Base-by-base conservation (phyloP, 2,113 vertebrate genomes). In the Chloroceryle aenea region DNA sequence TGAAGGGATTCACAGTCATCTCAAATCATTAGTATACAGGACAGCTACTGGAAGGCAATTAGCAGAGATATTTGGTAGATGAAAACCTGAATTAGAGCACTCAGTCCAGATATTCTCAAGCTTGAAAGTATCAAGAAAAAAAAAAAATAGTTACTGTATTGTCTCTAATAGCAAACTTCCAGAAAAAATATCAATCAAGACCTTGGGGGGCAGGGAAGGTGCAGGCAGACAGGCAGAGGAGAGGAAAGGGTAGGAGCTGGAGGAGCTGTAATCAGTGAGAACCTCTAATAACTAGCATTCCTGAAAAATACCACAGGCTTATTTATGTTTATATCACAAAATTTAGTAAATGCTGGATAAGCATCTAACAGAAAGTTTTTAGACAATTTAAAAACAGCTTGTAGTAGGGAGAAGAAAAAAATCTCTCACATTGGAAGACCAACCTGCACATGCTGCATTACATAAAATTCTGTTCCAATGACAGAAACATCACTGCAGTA, bases 401-500 rank as follows among this genome's bases (percentile, higher is more conserved):
- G 36, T 47, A 75, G 32, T 14, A 64, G 42, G 14, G 38, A 56
- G 10, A 71, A 91, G 10, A 47, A 77, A 82, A 62, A 40, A 78
- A 20, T 8, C 11, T 76, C 23, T 75, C 22, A 48, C 19, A 20
- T 0, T 47, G 17, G 19, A 75, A n/a, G 29, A 90, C 94, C 42
- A 96, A 99, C 99, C 98, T 98, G 96, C 30, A 99, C 98, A 75
- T 99, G 98, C 58, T 99, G 98, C 99, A 99, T 99, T 52, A 99
- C 29, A 74, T 99, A 99, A 93, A 99, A 99, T 77, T 99, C 98
- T 8, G 99, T 99, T 90, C 99, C 99, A 47, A 99, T 99, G 85
- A 99, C 13, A 40, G 98, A 98, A 38, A 78, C 14, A 2, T 99
- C 98, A 14, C 87, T 85, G 88, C 99, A 99, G 77, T 98, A 98